These are phyloP conservation scores for Alloscopus bannaensis DNA, from an alignment of 2,888 invertebrate species.

Conservation along the genomic window DNA sequence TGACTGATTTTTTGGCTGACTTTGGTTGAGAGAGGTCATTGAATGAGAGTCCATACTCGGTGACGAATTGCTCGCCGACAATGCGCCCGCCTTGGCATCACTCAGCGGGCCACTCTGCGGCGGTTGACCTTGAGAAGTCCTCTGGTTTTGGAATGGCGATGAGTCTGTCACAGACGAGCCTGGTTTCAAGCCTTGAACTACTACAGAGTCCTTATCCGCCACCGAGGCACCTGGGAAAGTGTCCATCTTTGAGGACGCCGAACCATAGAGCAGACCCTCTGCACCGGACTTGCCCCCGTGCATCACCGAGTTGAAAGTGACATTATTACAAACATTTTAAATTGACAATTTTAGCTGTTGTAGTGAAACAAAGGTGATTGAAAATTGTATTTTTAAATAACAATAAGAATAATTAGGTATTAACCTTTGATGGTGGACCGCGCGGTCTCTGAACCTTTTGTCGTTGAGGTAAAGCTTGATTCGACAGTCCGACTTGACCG, in stretches of 20 bases:
- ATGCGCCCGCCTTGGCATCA: slow-evolving; percentile 45
- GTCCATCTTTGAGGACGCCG: slow-evolving; percentile 62
- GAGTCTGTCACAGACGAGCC: slow-evolving; percentile 64
- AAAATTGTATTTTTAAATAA: neutral
- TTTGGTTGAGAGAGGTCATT: slow-evolving; percentile 62
- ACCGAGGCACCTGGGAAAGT: slow-evolving; percentile 65
- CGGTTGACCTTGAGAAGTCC: slow-evolving; percentile 63
- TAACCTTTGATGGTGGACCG: slow-evolving; percentile 69
- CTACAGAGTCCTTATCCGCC: slow-evolving; percentile 67
- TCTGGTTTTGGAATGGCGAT: slow-evolving; percentile 72
- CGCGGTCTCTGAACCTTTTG: slow-evolving; percentile 70
- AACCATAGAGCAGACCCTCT: slow-evolving; percentile 70
- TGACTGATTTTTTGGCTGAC: slow-evolving; percentile 66
- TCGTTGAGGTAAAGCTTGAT: slow-evolving; percentile 70
- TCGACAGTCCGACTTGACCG: slow-evolving; percentile 64
- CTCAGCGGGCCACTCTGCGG: slow-evolving; percentile 39
- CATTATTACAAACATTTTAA: slow-evolving; percentile 7
- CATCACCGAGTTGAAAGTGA: slow-evolving; percentile 70
- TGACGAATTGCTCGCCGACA: slow-evolving; percentile 57
- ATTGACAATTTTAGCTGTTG: slow-evolving; percentile 76
- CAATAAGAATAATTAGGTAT: no score
- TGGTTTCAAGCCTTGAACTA: slow-evolving; percentile 64
- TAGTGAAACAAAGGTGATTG: slow-evolving; percentile 81
- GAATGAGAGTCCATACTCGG: slow-evolving; percentile 62
- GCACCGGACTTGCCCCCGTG: slow-evolving; percentile 63